phyloP scores from a whole-genome alignment of 1,140 invertebrate genomes.

The Spodoptera frugiperda region DNA sequence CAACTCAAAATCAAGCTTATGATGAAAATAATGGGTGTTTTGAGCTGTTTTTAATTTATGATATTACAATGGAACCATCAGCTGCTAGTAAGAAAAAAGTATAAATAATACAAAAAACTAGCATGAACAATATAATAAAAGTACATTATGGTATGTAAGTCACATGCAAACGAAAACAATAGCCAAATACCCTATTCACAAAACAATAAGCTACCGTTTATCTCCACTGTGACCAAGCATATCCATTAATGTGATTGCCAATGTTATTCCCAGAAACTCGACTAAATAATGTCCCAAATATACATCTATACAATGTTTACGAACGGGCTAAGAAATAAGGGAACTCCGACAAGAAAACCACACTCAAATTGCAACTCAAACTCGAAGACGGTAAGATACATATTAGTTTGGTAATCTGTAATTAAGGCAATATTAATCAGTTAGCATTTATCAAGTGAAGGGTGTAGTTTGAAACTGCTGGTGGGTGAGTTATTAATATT shows the following conservation, averaged over 20 bases:
- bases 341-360: background rate
- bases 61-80: too few relatives aligned
- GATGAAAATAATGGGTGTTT: too few relatives aligned
- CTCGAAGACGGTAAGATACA: background rate
- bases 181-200: background rate
- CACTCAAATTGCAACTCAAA: background rate
- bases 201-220: background rate
- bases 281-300: background rate
- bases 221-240: conserved; percentile 1
- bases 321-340: background rate
- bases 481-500: background rate
- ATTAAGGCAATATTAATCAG: conserved; percentile 6
- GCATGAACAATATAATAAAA: background rate
- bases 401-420: background rate
- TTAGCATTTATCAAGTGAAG: conserved; percentile 4
- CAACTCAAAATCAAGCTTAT: too few relatives aligned
- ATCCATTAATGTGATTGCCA: conserved; percentile 21
- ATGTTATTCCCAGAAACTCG: background rate
- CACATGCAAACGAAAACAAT: background rate
- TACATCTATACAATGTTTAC: background rate
- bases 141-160: background rate
- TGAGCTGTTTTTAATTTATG: too few relatives aligned
- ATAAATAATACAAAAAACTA: background rate
- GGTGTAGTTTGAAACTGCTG: conserved; percentile 12
- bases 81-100: too few relatives aligned